phyloP scores from a whole-genome alignment of 2,113 vertebrate genomes.

The Lagenorhynchus albirostris region DNA sequence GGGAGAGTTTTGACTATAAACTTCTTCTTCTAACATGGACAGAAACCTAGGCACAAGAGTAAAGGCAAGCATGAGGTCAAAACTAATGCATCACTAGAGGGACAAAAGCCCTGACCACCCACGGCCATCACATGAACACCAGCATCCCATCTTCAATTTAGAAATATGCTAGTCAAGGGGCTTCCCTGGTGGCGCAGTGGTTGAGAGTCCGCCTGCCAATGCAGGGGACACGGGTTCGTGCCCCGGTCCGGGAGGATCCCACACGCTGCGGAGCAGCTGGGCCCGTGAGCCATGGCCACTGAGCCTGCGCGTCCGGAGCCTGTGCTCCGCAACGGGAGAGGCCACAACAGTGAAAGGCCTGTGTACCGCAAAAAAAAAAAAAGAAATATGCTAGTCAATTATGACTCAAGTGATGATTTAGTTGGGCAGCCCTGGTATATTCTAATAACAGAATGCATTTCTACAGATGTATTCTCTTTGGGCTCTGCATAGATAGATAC shows the following conservation, averaged over 20 bases:
- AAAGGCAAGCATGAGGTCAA: conserved; percentile 30
- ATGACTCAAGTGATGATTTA: not conserved
- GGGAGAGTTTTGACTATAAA: conserved; percentile 96
- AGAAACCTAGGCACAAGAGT: conserved; percentile 88
- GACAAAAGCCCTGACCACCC: not conserved
- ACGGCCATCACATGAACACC: not conserved
- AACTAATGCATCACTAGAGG: not conserved
- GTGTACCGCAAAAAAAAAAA: no score
- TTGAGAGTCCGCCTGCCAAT: no score
- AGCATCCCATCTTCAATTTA: not conserved
- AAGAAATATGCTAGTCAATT: not conserved
- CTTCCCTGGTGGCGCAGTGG: no score
- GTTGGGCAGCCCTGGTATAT: not conserved
- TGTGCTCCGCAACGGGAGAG: no score
- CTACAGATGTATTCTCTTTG: not conserved
- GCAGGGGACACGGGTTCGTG: no score
- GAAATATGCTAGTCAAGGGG: not conserved
- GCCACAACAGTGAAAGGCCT: no score
- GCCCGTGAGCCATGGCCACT: no score
- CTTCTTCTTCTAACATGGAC: conserved; percentile 99
- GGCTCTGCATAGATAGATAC: not conserved
- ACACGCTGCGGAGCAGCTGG: no score
- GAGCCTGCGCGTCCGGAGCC: no score
- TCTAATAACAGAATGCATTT: not conserved
- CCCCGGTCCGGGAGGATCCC: no score